These are phyloP conservation scores for Cyaniris semiargus DNA, from an alignment of 2,888 invertebrate species.

Conservation along the genomic window DNA sequence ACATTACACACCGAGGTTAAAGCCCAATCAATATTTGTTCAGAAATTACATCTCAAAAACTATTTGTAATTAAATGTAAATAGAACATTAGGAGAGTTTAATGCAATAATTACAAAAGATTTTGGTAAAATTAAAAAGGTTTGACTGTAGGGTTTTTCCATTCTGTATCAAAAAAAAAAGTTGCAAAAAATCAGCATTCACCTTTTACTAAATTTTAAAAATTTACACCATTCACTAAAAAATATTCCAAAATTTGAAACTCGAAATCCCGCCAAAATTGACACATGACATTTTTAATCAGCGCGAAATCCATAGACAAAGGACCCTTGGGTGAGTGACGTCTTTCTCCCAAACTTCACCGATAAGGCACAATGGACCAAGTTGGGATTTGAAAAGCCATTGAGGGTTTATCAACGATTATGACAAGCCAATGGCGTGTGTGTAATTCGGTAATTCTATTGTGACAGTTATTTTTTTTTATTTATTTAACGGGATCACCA, in stretches of 20 bases:
- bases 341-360: conserved; percentile 62
- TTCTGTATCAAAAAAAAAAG: no score
- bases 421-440: conserved; percentile 29
- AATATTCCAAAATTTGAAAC: neutral
- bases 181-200: no score
- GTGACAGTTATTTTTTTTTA: neutral
- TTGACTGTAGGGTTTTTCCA: neutral
- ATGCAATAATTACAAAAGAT: neutral
- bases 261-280: neutral
- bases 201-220: no score
- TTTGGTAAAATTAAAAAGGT: neutral
- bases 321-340: conserved; percentile 25
- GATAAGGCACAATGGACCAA: conserved; percentile 69
- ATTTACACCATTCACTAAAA: no score
- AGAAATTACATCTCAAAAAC: neutral
- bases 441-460: conserved; percentile 21
- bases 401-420: conserved; percentile 30
- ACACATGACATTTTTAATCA: conserved; percentile 27
- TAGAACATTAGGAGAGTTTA: neutral
- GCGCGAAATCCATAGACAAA: conserved; percentile 25
- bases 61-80: conserved; percentile 21
- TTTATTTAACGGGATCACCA: neutral
- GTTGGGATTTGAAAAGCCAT: conserved; percentile 64
- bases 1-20: conserved; percentile 23
- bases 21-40: conserved; percentile 22